Percentiles rank a stretch among this genome's conserved stretches.
Evolutionary conservation across 37 sponge, comb jelly and placozoan species (phyloP).

Genomic region (Lycopodina hypogea): DNA sequence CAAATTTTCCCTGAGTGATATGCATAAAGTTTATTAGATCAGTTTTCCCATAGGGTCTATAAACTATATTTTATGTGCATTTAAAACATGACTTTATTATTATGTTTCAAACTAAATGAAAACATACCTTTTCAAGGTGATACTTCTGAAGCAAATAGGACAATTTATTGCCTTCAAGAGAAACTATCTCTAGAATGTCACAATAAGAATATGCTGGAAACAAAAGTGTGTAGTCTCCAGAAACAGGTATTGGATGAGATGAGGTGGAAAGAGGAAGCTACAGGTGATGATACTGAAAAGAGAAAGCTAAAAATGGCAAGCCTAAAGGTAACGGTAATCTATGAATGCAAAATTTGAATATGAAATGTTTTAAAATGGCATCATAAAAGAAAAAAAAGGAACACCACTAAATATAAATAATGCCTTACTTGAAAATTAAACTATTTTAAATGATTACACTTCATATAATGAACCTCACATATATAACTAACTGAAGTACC

Average conservation of each 20-base stretch:
- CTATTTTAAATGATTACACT: too few species aligned
- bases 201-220: neutral
- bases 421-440: too few species aligned
- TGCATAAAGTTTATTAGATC: too few species aligned
- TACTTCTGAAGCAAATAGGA: neutral
- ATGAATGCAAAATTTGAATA: too few species aligned
- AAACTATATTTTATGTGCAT: too few species aligned
- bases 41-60: too few species aligned
- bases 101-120: neutral
- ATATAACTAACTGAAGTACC: too few species aligned
- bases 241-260: slow-evolving; percentile 12
- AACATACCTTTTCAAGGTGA: neutral
- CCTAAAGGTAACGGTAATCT: slow-evolving; percentile 24
- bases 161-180: neutral
- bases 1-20: too few species aligned
- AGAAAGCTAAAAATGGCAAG: neutral
- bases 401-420: too few species aligned
- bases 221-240: slow-evolving; percentile 17
- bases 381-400: too few species aligned
- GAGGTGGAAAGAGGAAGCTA: neutral
- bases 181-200: slow-evolving; percentile 14
- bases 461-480: too few species aligned
- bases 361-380: too few species aligned
- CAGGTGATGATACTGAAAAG: slow-evolving; percentile 2
- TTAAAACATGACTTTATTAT: neutral